phyloP scores from a whole-genome alignment of 2,888 invertebrate species.

The Trissoscelio sp. region DNA sequence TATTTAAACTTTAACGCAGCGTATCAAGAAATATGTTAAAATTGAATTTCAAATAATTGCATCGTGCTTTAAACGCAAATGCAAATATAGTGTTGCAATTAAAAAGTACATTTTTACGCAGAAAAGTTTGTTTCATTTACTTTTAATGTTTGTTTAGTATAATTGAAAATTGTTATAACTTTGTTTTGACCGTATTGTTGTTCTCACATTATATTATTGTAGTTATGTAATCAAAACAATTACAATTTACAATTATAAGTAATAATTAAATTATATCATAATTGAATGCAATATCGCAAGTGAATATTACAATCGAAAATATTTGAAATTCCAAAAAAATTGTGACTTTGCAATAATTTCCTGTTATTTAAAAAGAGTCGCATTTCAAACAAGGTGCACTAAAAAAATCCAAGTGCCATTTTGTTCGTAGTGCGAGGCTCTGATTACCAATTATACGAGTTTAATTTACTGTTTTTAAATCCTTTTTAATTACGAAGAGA shows the following conservation, averaged over 20 bases:
- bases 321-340: too few species aligned
- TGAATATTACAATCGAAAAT: too few species aligned
- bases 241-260: neutral
- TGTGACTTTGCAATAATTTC: too few species aligned
- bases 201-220: too few species aligned
- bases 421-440: neutral
- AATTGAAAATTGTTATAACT: conserved; percentile 33
- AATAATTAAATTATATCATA: neutral
- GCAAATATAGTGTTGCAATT: conserved; percentile 16
- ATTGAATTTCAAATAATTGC: too few species aligned
- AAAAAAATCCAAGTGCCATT: conserved; percentile 1
- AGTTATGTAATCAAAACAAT: too few species aligned
- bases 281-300: too few species aligned
- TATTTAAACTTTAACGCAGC: too few species aligned
- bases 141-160: conserved; percentile 25
- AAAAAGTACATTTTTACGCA: conserved; percentile 8
- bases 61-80: too few species aligned
- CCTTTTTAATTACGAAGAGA: neutral
- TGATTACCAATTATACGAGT: conserved; percentile 20
- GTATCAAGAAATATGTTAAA: too few species aligned
- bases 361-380: neutral
- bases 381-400: neutral
- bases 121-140: conserved; percentile 13
- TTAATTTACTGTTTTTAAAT: conserved; percentile 15
- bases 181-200: too few species aligned